A percentile compares a stretch with the other conserved stretches of the same genome.
Evolutionary conservation across 2,888 invertebrate genomes (phyloP).

Genomic region (Leptinotarsa juncta): DNA sequence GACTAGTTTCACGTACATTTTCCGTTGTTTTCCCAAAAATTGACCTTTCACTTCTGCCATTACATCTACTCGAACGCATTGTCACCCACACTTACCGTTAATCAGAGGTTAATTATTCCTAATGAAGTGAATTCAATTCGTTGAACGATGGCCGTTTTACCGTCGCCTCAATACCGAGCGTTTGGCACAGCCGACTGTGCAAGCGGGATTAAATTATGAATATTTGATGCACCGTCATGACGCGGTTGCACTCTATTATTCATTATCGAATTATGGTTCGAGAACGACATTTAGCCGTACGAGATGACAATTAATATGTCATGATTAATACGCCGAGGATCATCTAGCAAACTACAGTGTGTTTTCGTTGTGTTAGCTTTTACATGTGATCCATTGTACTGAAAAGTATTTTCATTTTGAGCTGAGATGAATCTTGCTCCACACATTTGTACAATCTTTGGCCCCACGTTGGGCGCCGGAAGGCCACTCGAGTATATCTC

Average conservation of each 20-base stretch:
- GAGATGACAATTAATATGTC: conserved; percentile 10
- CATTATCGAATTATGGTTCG: conserved; percentile 16
- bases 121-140: conserved; percentile 30
- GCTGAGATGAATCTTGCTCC: no score
- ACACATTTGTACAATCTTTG: no score
- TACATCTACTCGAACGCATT: background rate
- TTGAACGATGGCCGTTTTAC: conserved; percentile 3
- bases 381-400: no score
- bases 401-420: no score
- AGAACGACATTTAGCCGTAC: conserved; percentile 14
- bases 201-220: conserved; percentile 24
- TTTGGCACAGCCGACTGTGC: background rate
- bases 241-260: conserved; percentile 9
- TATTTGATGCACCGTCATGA: conserved; percentile 21
- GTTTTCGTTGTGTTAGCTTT: no score
- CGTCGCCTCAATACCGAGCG: background rate
- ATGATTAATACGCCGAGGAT: conserved; percentile 2
- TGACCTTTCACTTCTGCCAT: background rate
- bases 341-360: no score
- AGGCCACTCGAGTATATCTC: no score
- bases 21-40: no score
- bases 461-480: no score
- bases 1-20: no score
- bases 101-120: conserved; percentile 30
- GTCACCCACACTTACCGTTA: conserved; percentile 24